Evolutionary conservation across 2,113 vertebrate species (phyloP), one percentile per base, ranked within the genome.

Genomic region (Xyliphius kryptos): DNA sequence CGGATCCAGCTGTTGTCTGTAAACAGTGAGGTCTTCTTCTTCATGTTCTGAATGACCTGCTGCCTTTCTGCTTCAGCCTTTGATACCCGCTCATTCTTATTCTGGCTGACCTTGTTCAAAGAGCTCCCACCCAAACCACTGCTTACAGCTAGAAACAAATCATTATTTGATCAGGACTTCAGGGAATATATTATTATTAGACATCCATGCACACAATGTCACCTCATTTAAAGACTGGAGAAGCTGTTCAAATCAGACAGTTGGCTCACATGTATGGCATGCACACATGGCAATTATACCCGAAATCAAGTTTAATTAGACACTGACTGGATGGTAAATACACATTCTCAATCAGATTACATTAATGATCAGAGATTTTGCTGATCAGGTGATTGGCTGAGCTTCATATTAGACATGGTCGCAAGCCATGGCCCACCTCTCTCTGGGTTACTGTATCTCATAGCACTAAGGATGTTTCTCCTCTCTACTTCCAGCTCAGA

Each of bases 1-100:
- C 94, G 88, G 73, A 97, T 99, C 96, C 96, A 99, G 85, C 94
- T 97, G 74, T 70, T 89, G 86, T 98, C 95, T 0, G 84, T 91
- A 68, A 93, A 84, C 4, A 98, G 77, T 2, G 88, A 74, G 0
- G 91, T 92, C 69, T 86, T 95, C 82, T 97, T 97, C 69, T 87
- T 93, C 93, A 97, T 98, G 80, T 98, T 93, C 41, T 89, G 89
- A 41, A 98, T 85, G 71, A 98, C 91, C 75, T 91, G 91, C 73
- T 95, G 92, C 51, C 95, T 85, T 56, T 98, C 92, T 56, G 80
- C 1, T 78, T 96, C 95, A 1, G 91, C 88, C 36, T 77, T 81
- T 3, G 90, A 87, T 0, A 76, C 12, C 0, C 61, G 77, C 1
- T 79, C 82, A 4, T 89, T 88, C 66, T 87, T 80, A 80, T 79